A percentile compares a stretch with the other conserved stretches of the same genome.
These are phyloP conservation scores for Anticlea derivata DNA, from an alignment of 2,888 invertebrate genomes.

Conservation along the genomic window DNA sequence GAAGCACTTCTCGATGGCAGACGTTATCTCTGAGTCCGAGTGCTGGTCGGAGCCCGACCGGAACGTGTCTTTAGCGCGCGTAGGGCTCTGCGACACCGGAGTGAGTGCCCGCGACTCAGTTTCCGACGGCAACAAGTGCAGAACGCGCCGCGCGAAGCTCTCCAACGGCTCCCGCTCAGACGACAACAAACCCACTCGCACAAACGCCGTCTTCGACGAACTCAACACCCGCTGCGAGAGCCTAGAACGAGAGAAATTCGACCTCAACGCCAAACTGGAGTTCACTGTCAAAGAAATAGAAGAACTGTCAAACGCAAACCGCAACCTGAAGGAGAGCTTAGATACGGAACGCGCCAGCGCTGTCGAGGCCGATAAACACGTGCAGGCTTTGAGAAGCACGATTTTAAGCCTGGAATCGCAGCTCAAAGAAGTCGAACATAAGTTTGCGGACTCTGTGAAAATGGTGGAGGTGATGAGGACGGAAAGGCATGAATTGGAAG, in stretches of 20 bases:
- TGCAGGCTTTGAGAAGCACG: conserved; percentile 53
- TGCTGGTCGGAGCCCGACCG: conserved; percentile 95
- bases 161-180: conserved; percentile 72
- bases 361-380: conserved; percentile 52
- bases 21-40: conserved; percentile 87
- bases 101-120: conserved; percentile 53
- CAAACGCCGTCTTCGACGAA: conserved; percentile 79
- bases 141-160: conserved; percentile 69
- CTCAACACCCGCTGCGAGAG: conserved; percentile 57
- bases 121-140: conserved; percentile 60
- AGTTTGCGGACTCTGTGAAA: conserved; percentile 54
- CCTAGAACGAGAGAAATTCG: conserved; percentile 62
- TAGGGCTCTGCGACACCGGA: conserved; percentile 83
- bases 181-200: conserved; percentile 68
- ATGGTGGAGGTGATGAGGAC: conserved; percentile 58
- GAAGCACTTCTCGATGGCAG: conserved; percentile 61
- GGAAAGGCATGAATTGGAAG: conserved; percentile 70
- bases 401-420: conserved; percentile 52
- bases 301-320: conserved; percentile 56
- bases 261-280: conserved; percentile 73
- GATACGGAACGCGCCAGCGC: conserved; percentile 50
- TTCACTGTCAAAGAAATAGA: conserved; percentile 61
- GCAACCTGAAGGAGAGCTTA: conserved; percentile 53
- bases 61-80: conserved; percentile 90
- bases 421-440: conserved; percentile 62